A percentile compares a stretch with the other conserved stretches of the same genome.
Evolutionary conservation across 2,888 invertebrate species (phyloP).

Genomic region (Conchocele bisecta): DNA sequence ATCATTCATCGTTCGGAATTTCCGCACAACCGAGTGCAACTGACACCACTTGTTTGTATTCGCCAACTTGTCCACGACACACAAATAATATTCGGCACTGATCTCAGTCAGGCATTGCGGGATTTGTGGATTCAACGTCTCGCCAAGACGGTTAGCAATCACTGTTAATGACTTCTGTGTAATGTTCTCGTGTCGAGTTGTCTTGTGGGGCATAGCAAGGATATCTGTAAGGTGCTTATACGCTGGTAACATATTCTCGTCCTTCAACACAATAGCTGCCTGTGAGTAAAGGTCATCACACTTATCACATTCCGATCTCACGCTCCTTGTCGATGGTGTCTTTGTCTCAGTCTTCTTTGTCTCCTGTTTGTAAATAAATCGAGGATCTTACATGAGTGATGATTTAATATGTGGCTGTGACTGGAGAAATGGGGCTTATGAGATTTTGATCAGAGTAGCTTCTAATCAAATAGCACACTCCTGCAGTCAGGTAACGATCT

Average conservation of each 20-base stretch:
- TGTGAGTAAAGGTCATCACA: not conserved
- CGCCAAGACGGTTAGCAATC: constrained; percentile 41
- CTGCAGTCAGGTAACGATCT: no score
- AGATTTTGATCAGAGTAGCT: no score
- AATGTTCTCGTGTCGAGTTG: constrained; percentile 35
- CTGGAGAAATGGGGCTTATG: no score
- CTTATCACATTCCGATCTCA: constrained; percentile 12
- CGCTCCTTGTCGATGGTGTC: no score
- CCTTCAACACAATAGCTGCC: not conserved
- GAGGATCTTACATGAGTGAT: no score
- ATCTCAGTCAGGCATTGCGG: constrained; percentile 58
- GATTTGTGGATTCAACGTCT: constrained; percentile 68
- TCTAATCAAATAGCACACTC: no score
- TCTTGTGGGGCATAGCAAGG: no score
- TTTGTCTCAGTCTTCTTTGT: no score
- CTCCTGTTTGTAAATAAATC: no score
- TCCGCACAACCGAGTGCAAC: constrained; percentile 59
- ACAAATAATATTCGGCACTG: constrained; percentile 35
- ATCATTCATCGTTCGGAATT: constrained; percentile 51
- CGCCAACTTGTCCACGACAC: constrained; percentile 57
- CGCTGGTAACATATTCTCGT: constrained; percentile 19
- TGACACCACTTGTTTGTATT: constrained; percentile 62
- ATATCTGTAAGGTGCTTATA: no score
- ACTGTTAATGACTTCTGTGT: constrained; percentile 28
- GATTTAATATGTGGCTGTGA: no score